Base-by-base conservation (phyloP, 1,140 invertebrate species). In the Zaprionus vittiger region DNA sequence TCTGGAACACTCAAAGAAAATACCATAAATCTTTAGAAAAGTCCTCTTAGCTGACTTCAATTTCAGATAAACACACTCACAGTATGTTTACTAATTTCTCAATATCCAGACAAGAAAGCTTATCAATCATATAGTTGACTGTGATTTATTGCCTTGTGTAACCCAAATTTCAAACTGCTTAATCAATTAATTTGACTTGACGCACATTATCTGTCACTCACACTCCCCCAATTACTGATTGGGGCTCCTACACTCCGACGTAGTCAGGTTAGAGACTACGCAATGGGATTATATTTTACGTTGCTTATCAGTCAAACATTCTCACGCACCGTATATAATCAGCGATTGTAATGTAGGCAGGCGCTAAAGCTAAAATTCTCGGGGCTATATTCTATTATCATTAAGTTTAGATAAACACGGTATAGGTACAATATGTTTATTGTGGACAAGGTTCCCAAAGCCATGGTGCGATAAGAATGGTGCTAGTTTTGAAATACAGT, bases 151-250 rank as follows among this genome's bases (percentile, higher is more conserved):
- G 38, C 38, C 14, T 41, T n/a, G 38, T n/a, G 41, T 47, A 47
- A 47, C n/a, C 41, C 41, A 47, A 17, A 3, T 47, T 47, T 9
- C n/a, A 47, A 6, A n/a, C 41, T 17, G n/a, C 17, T 52, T 52
- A 52, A 52, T 52, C 47, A 52, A 52, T 52, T 52, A 52, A 52
- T 52, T 22, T 56, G 17, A 28, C 14, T 52, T 20, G 2, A 38
- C 54, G 34, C 20, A 41, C 26, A 24, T 67, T 73, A 68, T 69
- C 57, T 26, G 31, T 76, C 61, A 76, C 20, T 76, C 73, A 65
- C 55, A 65, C 61, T 68, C 55, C 73, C 73, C 68, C 73, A 76
- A 76, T 76, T 71, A 64, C 67, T 59, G 67, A 71, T 71, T 70
- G 17, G 14, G 67, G 11, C n/a, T 17, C 54, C 24, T 14, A 37